Conservation (phyloP, 1,140 invertebrate species). For the Stegodyphus dumicola region DNA sequence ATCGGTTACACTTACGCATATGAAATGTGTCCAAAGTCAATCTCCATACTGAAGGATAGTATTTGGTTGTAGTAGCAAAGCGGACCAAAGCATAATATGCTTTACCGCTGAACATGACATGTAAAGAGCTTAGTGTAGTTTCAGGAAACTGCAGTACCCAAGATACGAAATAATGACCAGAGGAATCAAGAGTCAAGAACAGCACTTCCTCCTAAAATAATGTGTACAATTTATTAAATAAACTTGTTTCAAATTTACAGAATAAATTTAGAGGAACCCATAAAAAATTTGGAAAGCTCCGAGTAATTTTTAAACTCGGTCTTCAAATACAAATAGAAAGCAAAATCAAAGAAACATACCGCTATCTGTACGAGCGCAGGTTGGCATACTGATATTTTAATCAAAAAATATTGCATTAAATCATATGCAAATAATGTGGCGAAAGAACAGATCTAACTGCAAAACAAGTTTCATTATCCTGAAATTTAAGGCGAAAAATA, state of each 20-base stretch:
- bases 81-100: slow-evolving; percentile 17
- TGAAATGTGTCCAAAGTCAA: slow-evolving; percentile 8
- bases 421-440: too few relatives aligned
- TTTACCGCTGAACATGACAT: slow-evolving; percentile 41
- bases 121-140: slow-evolving; percentile 4
- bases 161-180: slow-evolving; percentile 2
- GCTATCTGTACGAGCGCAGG: background rate
- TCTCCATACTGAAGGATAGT: background rate
- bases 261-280: background rate
- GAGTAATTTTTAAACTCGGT: background rate
- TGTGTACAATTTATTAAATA: too few relatives aligned
- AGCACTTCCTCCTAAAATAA: slow-evolving; percentile 38
- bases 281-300: background rate
- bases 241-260: too few relatives aligned
- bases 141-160: background rate
- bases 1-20: slow-evolving; percentile 27
- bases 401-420: too few relatives aligned
- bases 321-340: background rate
- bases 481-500: too few relatives aligned
- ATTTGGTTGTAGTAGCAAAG: background rate
- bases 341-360: background rate
- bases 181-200: slow-evolving; percentile 20
- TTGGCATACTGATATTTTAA: too few relatives aligned
- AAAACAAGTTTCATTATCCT: too few relatives aligned
- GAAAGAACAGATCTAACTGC: too few relatives aligned